phyloP scores from a whole-genome alignment of 1,140 invertebrate genomes.

The Papilio aristodemus region DNA sequence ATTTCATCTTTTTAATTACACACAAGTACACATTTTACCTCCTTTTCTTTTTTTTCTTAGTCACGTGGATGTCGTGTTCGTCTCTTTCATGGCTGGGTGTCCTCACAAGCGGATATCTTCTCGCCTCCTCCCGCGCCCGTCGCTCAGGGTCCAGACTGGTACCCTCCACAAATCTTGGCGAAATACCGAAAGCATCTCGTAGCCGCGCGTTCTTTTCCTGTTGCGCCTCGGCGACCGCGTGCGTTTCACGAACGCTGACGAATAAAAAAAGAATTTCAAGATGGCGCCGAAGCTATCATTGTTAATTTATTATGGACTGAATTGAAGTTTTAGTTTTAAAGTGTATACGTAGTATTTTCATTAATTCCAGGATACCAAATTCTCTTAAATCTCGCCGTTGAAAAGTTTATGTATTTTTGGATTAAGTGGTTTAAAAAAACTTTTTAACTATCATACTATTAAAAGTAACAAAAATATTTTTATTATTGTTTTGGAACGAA shows the following conservation, averaged over 20 bases:
- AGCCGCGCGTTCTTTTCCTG: conserved; percentile 96
- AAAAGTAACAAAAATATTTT: conserved; percentile 3
- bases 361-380: not conserved
- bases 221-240: conserved; percentile 97
- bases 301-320: conserved; percentile 2
- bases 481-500: conserved; percentile 37
- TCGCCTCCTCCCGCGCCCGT: conserved; percentile 81
- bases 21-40: conserved; percentile 45
- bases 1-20: not conserved
- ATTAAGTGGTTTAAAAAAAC: not conserved
- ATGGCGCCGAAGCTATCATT: conserved; percentile 34
- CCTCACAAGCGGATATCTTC: conserved; percentile 83
- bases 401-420: not conserved
- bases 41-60: conserved; percentile 81
- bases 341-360: not conserved
- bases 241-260: conserved; percentile 93
- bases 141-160: conserved; percentile 94
- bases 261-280: conserved; percentile 38
- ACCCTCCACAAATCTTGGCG: conserved; percentile 95
- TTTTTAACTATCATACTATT: not conserved
- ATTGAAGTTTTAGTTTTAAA: not conserved
- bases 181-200: conserved; percentile 96
- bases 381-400: too few relatives aligned
- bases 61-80: conserved; percentile 56
- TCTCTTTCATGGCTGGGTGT: conserved; percentile 81